Base-by-base conservation (phyloP, 2,888 invertebrate species). In the Idaea biselata region DNA sequence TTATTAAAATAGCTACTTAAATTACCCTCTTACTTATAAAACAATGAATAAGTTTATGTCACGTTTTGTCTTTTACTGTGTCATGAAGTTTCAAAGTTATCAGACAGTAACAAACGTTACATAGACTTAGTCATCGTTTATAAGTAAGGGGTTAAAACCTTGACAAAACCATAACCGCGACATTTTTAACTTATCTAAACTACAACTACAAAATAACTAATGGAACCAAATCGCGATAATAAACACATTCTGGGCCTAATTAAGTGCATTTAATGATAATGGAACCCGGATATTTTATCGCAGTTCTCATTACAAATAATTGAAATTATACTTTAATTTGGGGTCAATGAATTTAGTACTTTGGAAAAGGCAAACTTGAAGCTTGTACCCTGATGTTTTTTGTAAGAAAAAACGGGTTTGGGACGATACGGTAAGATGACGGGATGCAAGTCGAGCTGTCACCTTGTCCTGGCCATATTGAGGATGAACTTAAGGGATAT, bases 301-400 rank as follows among this genome's bases (percentile, higher is more conserved):
- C 16, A 60, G 60, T 57, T 44, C 57, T 55, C 6, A 18, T 18
- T 18, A 57, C 57, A 18, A 57, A 57, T 57, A 55, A 7, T 55
- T 16, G 25, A 56, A 56, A 56, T 56, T 18, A 2, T 56, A 18
- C 16, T 56, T 18, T 55, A 60, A 58, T 62, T 58, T 60, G 63
- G 61, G 69, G 71, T 71, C 71, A 64, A 62, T 69, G 68, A 63
- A 64, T 69, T 67, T 68, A 67, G 68, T 61, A 60, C 67, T 65
- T 63, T 67, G 60, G 44, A 44, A 44, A 44, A 44, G 44, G 44
- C 44, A 44, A 44, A 44, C 44, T 44, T 11, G 44, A 14, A 8
- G 44, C 44, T 44, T 11, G 7, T 44, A 44, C 14, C 44, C 44
- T 44, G 44, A 14, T 44, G 11, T 8, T 44, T 44, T 44, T 44